A percentile compares a stretch with the other conserved stretches of the same genome.
Conservation (phyloP, 2,888 invertebrate genomes). For the Nebria salina region DNA sequence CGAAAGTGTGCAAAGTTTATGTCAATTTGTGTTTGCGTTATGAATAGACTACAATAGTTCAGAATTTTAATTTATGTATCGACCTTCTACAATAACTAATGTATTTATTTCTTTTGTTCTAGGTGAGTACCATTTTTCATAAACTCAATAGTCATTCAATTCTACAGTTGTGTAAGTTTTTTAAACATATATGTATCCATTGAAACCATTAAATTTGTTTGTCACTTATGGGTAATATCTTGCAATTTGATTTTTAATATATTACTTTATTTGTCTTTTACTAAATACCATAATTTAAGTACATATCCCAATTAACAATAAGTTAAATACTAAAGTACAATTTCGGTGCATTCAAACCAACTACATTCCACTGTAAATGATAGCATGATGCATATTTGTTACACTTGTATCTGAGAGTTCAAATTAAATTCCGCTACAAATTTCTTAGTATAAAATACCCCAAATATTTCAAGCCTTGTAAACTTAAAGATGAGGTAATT, state of each 20-base stretch:
- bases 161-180: background rate
- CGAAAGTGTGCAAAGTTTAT: too few species aligned
- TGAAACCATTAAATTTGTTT: too few species aligned
- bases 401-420: too few species aligned
- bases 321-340: too few species aligned
- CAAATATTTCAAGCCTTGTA: background rate
- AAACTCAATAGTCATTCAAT: background rate
- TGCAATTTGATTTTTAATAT: too few species aligned
- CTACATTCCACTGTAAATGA: too few species aligned
- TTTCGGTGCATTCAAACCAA: too few species aligned
- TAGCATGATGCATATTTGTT: too few species aligned
- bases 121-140: background rate
- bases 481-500: background rate
- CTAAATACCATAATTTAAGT: too few species aligned
- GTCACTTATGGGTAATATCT: too few species aligned
- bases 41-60: background rate
- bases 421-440: background rate
- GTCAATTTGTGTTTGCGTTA: background rate
- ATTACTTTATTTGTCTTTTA: too few species aligned
- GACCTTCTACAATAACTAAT: background rate
- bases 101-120: background rate
- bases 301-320: too few species aligned
- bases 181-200: background rate
- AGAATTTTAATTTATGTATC: background rate
- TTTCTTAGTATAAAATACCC: background rate